These are phyloP conservation scores for Frankliniella intonsa DNA, from an alignment of 2,888 invertebrate genomes.

Conservation along the genomic window DNA sequence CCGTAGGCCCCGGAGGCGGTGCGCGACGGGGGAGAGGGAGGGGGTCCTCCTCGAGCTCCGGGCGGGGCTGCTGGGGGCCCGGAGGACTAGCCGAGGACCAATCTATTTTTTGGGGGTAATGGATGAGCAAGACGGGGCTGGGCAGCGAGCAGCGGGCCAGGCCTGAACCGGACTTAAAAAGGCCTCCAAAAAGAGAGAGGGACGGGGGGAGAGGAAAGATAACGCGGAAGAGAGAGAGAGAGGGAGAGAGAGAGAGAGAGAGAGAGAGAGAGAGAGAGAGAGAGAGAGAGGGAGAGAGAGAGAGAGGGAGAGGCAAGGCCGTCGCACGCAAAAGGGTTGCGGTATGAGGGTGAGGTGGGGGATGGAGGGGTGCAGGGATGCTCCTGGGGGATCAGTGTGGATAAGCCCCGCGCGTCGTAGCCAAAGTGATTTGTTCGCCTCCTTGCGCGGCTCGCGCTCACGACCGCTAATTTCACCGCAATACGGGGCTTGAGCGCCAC, in stretches of 20 bases:
- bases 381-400: not conserved
- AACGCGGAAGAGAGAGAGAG: too few relatives aligned
- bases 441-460: too few relatives aligned
- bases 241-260: too few relatives aligned
- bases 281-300: not conserved
- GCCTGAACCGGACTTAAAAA: too few relatives aligned
- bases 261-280: too few relatives aligned
- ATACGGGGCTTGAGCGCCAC: too few relatives aligned
- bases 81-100: not conserved
- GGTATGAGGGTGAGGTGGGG: not conserved
- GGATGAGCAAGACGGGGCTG: not conserved
- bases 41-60: not conserved
- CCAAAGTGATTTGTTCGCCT: not conserved
- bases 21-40: not conserved
- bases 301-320: not conserved
- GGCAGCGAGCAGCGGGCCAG: not conserved
- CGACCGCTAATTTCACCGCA: too few relatives aligned
- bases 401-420: not conserved
- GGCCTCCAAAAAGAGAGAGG: not conserved
- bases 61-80: not conserved
- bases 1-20: not conserved
- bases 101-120: conserved; percentile 9
- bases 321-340: not conserved
- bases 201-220: not conserved
- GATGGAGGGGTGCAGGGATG: too few relatives aligned